These are phyloP conservation scores for Myotis findleyi DNA, from an alignment of 2,797 vertebrate genomes.

Conservation along the genomic window DNA sequence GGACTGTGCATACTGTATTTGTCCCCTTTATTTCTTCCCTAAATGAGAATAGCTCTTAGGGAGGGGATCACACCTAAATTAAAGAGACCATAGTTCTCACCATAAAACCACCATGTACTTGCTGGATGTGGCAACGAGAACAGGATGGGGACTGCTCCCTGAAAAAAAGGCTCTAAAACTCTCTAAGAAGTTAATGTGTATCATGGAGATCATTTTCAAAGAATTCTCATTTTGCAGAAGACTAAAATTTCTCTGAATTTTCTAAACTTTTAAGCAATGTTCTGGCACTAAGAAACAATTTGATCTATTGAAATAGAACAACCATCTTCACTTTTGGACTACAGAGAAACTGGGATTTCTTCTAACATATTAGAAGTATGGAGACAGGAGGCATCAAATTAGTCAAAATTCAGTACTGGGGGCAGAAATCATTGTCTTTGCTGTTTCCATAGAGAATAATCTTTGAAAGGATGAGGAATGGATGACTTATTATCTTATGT, in stretches of 20 bases:
- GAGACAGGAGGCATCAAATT: not conserved
- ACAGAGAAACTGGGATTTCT: constrained; percentile 24
- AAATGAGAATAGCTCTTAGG: constrained; percentile 1
- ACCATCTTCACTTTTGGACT: not conserved
- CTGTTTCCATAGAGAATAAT: constrained; percentile 20
- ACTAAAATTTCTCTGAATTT: constrained; percentile 27
- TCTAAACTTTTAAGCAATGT: constrained; percentile 28
- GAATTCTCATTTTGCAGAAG: not conserved
- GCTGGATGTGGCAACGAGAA: not conserved
- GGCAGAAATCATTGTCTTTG: constrained; percentile 12
- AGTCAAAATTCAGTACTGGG: not conserved
- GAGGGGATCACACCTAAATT: not conserved
- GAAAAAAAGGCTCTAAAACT: not conserved
- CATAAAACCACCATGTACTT: not conserved
- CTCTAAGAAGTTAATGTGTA: not conserved
- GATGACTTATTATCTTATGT: not conserved
- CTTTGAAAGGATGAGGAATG: not conserved
- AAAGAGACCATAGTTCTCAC: not conserved
- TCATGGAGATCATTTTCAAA: constrained; percentile 5
- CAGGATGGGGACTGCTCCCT: not conserved
- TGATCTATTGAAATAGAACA: not conserved
- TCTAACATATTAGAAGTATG: constrained; percentile 19
- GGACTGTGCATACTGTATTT: not conserved
- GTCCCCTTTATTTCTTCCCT: not conserved
- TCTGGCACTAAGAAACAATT: constrained; percentile 1